Evolutionary conservation across 2,797 vertebrate species (phyloP), one percentile per base, ranked within the genome.

Genomic region (Taeniopygia guttata): DNA sequence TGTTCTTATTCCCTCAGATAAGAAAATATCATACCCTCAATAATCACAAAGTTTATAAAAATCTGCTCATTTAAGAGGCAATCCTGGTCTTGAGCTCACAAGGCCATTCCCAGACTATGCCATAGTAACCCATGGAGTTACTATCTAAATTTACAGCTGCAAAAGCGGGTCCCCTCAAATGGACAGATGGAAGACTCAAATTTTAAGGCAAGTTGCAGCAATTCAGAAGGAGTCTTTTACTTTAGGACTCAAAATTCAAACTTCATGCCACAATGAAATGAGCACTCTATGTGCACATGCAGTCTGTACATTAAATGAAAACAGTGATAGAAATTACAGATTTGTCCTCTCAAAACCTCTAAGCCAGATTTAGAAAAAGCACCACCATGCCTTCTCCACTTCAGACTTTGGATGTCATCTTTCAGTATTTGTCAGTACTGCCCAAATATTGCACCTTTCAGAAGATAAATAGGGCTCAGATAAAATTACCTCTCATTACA

Each of bases 101-200:
- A 23, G 51, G 38, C 20, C 8, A 46, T 29, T 79, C 43, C 40
- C 3, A 0, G n/a, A 62, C 18, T 7, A 29, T 19, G 22, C 26
- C 22, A 16, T 4, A 21, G 34, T 9, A 43, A 59, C 26, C 21
- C 30, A 59, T 0, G 1, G 7, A 19, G 32, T 42, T 76, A 42
- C 38, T 14, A 26, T 16, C 38, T 38, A 40, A 74, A 80, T 36
- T 77, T 21, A 25, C 40, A 82, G 48, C 27, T 82, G 52, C 30
- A 78, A 51, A 81, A 84, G 1, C 1, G 11, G 1, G 4, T 49
- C n/a, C 43, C 17, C 36, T 68, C 22, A 87, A 63, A 55, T 1
- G 40, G 9, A 66, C 3, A 21, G 62, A 22, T 3, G 2, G n/a
- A 68, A 76, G 7, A 82, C 16, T 38, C 34, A 52, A 21, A 36